Evolutionary conservation across 2,797 vertebrate species (phyloP), one percentile per base, ranked within the genome.

Genomic region (Sylvilagus floridanus): DNA sequence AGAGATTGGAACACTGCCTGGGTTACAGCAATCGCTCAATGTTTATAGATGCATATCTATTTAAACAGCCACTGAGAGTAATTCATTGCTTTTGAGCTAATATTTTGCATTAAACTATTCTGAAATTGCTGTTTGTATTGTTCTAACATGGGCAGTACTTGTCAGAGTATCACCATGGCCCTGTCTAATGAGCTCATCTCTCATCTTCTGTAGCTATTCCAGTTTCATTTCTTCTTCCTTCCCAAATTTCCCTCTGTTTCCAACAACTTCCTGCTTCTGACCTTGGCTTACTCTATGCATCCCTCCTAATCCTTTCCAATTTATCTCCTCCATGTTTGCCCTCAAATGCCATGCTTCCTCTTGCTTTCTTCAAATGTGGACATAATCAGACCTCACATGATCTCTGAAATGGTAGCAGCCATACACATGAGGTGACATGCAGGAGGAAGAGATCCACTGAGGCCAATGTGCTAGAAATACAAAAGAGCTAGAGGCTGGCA

Each of bases 81-180:
- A 66, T 66, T 47, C 0, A 4, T 52, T 86, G 52, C 26, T 75
- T 90, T 87, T 81, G n/a, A 81, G 54, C 26, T 82, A 76, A 73
- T 68, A 78, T 60, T 71, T 96, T 94, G 28, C 69, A 47, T 88
- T 68, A 71, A 87, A 78, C 66, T 79, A 50, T 28, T 7, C 17
- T 65, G 54, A 83, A 90, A 76, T 50, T 65, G 50, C 50, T 32
- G 4, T 83, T 57, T 47, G 11, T 54, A 21, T 63, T 75, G 7
- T 72, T 84, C 69, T 66, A 47, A 63, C 50, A 52, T 30, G 42
- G 37, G 32, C 17, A 83, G 21, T 42, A 71, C 22, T 57, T 84
- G 78, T 65, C 17, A 62, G 88, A 77, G 32, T 69, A 10, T 9
- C 66, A 21, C 21, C 16, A 10, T 22, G 14, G 8, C 22, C 35